A percentile compares a stretch with the other conserved stretches of the same genome.
These are phyloP conservation scores for Julus scanicus DNA, from an alignment of 2,888 invertebrate genomes.

Conservation along the genomic window DNA sequence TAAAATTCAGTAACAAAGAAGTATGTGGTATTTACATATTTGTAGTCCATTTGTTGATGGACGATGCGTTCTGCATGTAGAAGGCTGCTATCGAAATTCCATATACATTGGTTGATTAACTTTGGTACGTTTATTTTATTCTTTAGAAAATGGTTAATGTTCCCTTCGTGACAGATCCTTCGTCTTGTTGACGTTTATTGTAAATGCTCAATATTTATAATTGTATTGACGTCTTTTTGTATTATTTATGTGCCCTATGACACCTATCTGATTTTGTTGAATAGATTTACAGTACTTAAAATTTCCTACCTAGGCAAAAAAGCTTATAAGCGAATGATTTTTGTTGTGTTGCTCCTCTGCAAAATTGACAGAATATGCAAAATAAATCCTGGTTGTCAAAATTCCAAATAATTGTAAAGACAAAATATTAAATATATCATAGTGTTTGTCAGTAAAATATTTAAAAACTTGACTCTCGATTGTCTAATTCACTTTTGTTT, in stretches of 20 bases:
- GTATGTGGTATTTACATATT: no score
- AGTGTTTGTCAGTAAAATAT: constrained; percentile 17
- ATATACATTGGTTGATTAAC: no score
- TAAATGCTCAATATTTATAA: constrained; percentile 23
- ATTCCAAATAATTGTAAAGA: constrained; percentile 18
- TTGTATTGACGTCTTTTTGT: constrained; percentile 23
- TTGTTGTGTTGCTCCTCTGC: background rate
- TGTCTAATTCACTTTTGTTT: no score
- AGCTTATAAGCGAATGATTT: background rate
- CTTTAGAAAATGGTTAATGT: background rate
- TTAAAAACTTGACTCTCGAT: no score
- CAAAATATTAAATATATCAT: background rate
- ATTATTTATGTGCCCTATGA: background rate
- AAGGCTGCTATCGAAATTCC: no score
- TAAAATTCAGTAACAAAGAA: no score
- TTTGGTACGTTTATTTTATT: background rate
- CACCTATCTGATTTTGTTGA: background rate
- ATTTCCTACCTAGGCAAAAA: background rate
- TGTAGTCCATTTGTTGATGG: no score
- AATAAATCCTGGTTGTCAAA: background rate
- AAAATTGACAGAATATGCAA: background rate
- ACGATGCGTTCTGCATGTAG: no score
- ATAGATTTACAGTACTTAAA: no score
- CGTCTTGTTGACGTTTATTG: background rate
- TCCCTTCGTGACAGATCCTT: background rate